Percentiles rank a stretch among this genome's conserved stretches.
These are phyloP conservation scores for Montipora efflorescens DNA, from an alignment of 64 coral and sea anemone genomes.

Conservation along the genomic window DNA sequence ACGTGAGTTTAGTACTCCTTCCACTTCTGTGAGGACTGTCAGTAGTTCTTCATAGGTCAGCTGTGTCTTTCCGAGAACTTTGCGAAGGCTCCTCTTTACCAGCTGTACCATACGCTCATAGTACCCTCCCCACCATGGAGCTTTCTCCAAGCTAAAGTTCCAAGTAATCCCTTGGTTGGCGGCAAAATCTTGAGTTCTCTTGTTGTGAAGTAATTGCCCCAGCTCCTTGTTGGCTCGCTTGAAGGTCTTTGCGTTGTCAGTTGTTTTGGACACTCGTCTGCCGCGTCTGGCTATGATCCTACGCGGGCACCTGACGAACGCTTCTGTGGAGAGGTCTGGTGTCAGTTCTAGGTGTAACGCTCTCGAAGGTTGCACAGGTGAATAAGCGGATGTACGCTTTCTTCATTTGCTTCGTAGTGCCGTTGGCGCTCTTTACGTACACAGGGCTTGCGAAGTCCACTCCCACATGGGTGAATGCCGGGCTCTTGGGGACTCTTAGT, in stretches of 20 bases:
- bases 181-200: constrained; percentile 45
- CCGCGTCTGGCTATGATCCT: constrained; percentile 69
- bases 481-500: constrained; percentile 44
- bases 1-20: constrained; percentile 76
- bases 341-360: constrained; percentile 66
- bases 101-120: constrained; percentile 68
- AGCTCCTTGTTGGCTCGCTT: constrained; percentile 76
- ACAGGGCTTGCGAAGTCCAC: constrained; percentile 70
- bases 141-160: constrained; percentile 74
- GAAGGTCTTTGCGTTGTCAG: constrained; percentile 85
- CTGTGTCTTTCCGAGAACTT: constrained; percentile 58
- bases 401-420: constrained; percentile 33
- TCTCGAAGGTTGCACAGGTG: constrained; percentile 66
- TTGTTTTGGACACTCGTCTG: constrained; percentile 55
- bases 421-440: constrained; percentile 56
- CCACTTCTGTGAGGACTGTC: constrained; percentile 69
- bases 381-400: constrained; percentile 73
- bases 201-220: constrained; percentile 38
- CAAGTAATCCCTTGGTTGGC: constrained; percentile 68
- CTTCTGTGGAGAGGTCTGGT: constrained; percentile 64
- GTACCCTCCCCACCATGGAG: constrained; percentile 55
- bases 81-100: constrained; percentile 70
- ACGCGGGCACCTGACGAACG: constrained; percentile 64
- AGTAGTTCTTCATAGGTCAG: constrained; percentile 80
- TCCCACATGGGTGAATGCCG: constrained; percentile 68